These are phyloP conservation scores for Gallinago solitaria DNA, from an alignment of 2,797 vertebrate species.

Conservation along the genomic window DNA sequence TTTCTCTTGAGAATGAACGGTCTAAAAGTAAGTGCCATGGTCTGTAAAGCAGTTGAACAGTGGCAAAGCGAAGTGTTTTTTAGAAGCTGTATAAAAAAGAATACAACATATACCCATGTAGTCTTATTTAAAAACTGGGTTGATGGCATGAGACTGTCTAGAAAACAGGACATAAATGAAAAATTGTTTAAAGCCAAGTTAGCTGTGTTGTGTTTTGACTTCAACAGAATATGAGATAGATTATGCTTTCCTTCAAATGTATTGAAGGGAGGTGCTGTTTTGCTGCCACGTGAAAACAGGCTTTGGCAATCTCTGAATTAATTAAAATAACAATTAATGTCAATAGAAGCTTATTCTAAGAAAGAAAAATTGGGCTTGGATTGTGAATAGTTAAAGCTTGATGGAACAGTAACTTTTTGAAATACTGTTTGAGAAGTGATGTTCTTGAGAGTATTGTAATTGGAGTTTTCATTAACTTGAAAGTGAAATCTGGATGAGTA, in stretches of 20 bases:
- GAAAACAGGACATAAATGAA: background rate
- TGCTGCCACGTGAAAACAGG: background rate
- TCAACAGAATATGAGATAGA: background rate
- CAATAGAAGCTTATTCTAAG: background rate
- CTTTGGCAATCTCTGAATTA: background rate
- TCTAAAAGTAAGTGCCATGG: conserved; percentile 77
- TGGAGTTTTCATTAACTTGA: background rate
- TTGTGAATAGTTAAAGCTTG: background rate
- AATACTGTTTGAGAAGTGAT: background rate
- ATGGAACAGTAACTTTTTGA: background rate
- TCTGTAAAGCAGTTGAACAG: background rate
- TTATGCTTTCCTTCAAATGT: background rate
- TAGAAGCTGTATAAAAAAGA: background rate
- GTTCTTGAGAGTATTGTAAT: background rate
- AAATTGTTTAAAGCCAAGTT: background rate
- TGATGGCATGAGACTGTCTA: fast-evolving
- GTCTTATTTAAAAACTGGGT: background rate
- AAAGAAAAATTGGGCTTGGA: background rate
- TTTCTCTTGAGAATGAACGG: conserved; percentile 79
- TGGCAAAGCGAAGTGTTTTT: background rate
- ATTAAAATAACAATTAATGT: background rate
- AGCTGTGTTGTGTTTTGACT: background rate
- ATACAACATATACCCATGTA: background rate
- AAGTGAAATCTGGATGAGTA: background rate
- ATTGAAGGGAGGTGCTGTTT: background rate